Evolutionary conservation across 2,113 vertebrate species (phyloP).

Genomic region (Gavia stellata): DNA sequence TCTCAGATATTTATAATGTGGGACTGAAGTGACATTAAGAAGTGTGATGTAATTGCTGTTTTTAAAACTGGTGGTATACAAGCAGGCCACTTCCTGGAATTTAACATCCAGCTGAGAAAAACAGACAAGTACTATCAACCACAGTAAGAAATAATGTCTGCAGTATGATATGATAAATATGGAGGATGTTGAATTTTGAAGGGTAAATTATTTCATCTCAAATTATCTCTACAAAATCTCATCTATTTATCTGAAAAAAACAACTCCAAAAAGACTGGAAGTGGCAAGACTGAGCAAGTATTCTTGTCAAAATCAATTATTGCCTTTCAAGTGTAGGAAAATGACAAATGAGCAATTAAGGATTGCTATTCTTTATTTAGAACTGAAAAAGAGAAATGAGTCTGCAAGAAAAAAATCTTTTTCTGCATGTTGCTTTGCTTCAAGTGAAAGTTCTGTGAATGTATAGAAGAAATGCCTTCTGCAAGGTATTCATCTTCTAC

Average conservation of each 20-base stretch:
- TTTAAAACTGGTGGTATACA: not conserved
- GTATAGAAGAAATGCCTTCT: not conserved
- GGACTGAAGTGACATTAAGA: not conserved
- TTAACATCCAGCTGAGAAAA: not conserved
- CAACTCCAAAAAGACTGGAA: not conserved
- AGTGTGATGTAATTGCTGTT: not conserved
- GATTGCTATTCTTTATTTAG: slow-evolving; percentile 37
- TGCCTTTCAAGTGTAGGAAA: slow-evolving; percentile 60
- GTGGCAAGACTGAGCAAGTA: slow-evolving; percentile 46
- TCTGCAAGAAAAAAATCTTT: slow-evolving; percentile 35
- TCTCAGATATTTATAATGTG: not conserved
- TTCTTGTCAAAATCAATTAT: slow-evolving; percentile 63
- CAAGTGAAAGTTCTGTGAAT: not conserved
- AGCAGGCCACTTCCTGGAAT: not conserved
- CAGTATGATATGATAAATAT: not conserved
- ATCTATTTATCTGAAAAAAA: not conserved
- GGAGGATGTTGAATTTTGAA: not conserved
- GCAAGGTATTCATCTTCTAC: not conserved
- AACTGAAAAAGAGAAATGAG: not conserved
- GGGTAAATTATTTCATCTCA: not conserved
- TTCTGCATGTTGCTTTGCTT: slow-evolving; percentile 34
- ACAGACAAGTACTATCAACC: not conserved
- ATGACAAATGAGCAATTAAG: slow-evolving; percentile 69
- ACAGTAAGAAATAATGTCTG: not conserved
- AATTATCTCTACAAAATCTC: not conserved